Base-by-base conservation (phyloP, 2,888 invertebrate genomes). In the Drosophila peninsularis region DNA sequence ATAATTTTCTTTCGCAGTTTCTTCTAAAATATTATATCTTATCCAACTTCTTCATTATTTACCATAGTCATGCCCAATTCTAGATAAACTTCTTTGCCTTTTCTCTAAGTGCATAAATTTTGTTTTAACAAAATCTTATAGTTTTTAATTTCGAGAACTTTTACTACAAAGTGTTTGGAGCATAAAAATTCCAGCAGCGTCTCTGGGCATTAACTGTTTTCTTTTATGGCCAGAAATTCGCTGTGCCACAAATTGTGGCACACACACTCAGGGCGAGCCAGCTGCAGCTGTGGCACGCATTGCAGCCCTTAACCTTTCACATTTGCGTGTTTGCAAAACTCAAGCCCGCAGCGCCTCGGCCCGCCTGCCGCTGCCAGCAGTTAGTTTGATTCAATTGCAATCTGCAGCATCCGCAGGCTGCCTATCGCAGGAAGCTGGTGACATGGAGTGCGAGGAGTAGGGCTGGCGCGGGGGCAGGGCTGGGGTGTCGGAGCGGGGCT, bases 381-480 rank as follows among this genome's bases (percentile, higher is more conserved):
- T 80, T 82, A 76, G 82, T 83, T 83, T 86, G 83, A 83, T 83
- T 83, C 80, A 83, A 86, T 83, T 83, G 86, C 86, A 80, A 82
- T 73, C 75, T 85, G 57, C 67, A 71, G 64, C 74, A 71, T 76
- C 75, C 69, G 52, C 45, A 41, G 24, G 24, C 34, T 34, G 58
- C 50, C 58, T 62, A 64, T 47, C 57, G 54, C 60, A 32, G 45
- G 45, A 60, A 56, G 45, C 56, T 17, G 14, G 45, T 54, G 60
- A 34, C 72, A 67, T 47, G 19, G 14, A 50, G n/a, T n/a, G n/a
- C n/a, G n/a, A n/a, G 19, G 14, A 11, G 3, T 9, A 0, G n/a
- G 14, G 21, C 1, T 0, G 2, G 32, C 5, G 24, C 0, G 24
- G 24, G 24, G 3, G 3, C 24, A 24, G 34, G 11, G 11, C 5